Percentiles rank a stretch among this genome's conserved stretches.
These are phyloP conservation scores for Amazona vittata DNA, from an alignment of 2,113 vertebrate genomes.

Conservation along the genomic window DNA sequence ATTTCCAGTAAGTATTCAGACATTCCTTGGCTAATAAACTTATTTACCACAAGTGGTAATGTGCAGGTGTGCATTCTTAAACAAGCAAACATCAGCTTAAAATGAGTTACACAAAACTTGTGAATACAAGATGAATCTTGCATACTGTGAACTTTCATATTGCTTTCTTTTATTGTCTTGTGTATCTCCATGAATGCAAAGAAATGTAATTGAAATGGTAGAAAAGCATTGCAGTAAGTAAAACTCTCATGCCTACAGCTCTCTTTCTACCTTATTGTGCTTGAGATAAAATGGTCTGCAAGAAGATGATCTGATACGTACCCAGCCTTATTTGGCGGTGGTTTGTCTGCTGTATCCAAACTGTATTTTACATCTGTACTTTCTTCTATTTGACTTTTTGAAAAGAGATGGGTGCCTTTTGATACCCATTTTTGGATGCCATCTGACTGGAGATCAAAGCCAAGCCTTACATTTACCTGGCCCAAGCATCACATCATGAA, in stretches of 20 bases:
- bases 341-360: background rate
- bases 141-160: background rate
- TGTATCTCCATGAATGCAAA: background rate
- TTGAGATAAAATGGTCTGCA: background rate
- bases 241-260: background rate
- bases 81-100: conserved; percentile 50
- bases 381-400: background rate
- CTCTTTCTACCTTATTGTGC: background rate
- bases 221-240: background rate
- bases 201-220: background rate
- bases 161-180: background rate
- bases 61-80: conserved; percentile 71
- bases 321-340: background rate
- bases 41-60: conserved; percentile 59
- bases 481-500: background rate
- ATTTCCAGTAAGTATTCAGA: conserved; percentile 67
- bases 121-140: conserved; percentile 37
- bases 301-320: background rate
- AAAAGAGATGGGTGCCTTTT: background rate
- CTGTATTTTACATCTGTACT: background rate
- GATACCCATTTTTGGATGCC: background rate
- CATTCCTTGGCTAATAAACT: conserved; percentile 68
- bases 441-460: background rate
- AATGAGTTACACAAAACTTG: conserved; percentile 16
- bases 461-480: background rate